Evolutionary conservation across 1,140 invertebrate species (phyloP).

Genomic region (Cotesia typhae): DNA sequence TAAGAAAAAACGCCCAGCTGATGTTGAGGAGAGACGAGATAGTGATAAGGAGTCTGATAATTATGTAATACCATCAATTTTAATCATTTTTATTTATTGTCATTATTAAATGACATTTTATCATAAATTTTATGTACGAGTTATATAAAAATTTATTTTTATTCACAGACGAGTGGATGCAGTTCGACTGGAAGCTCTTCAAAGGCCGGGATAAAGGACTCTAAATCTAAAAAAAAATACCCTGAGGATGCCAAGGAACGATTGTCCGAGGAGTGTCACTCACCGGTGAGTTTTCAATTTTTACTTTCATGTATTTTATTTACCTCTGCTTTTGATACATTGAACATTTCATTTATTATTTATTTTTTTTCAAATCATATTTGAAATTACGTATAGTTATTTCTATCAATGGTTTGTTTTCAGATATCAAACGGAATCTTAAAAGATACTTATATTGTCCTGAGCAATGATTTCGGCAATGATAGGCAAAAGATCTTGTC

Average conservation of each 20-base stretch:
- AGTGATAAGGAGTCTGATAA: conserved; percentile 37
- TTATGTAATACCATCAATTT: conserved; percentile 44
- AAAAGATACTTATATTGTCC: conserved; percentile 36
- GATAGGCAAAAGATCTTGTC: conserved; percentile 33
- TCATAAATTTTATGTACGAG: neutral
- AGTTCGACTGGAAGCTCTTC: conserved; percentile 46
- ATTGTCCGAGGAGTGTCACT: conserved; percentile 34
- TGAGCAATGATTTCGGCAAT: conserved; percentile 42
- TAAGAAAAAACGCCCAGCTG: conserved; percentile 32
- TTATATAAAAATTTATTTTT: neutral
- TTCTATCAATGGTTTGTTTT: neutral
- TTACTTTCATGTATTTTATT: no score
- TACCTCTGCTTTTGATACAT: no score
- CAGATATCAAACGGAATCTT: conserved; percentile 43
- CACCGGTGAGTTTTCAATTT: neutral
- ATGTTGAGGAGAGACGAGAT: conserved; percentile 26
- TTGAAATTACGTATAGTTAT: neutral
- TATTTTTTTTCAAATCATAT: no score
- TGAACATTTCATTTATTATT: no score
- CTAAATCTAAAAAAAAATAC: conserved; percentile 47
- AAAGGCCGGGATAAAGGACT: conserved; percentile 52
- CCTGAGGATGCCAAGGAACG: conserved; percentile 46
- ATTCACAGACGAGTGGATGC: conserved; percentile 53
- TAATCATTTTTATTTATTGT: neutral
- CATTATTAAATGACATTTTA: no score